Conservation (phyloP, 2,797 vertebrate genomes). For the Cossypha dichroa region DNA sequence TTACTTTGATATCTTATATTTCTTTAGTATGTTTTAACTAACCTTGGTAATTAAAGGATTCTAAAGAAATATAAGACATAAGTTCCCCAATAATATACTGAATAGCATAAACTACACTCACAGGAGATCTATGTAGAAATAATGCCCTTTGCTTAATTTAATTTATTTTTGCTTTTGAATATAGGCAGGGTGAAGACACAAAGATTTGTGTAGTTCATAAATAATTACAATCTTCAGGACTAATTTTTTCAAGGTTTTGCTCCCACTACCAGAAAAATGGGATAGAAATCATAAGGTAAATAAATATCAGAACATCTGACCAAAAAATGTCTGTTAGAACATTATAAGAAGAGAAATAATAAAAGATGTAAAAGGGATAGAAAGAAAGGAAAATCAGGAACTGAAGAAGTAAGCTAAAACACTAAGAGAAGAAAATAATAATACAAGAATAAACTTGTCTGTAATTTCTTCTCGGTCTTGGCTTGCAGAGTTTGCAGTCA, state of each 20-base stretch:
- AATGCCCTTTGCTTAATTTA: fast-evolving
- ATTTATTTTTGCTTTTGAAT: neutral
- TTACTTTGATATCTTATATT: neutral
- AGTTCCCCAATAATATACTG: neutral
- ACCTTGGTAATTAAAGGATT: neutral
- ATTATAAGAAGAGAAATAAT: neutral
- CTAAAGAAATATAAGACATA: neutral
- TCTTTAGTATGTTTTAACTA: neutral
- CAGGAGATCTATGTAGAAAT: neutral
- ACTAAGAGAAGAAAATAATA: neutral
- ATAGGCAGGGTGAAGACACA: neutral
- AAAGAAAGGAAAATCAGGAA: neutral
- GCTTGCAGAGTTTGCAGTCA: neutral
- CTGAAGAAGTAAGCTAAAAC: neutral
- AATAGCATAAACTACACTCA: neutral
- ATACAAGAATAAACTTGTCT: neutral
- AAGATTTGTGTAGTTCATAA: neutral
- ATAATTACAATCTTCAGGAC: neutral
- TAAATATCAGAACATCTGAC: neutral
- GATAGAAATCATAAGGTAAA: neutral
- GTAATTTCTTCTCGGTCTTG: neutral
- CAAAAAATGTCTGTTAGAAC: neutral
- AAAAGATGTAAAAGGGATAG: neutral
- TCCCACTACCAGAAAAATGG: neutral
- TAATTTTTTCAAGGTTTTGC: neutral